Base-by-base conservation (phyloP, 2,113 vertebrate species). In the Octodon degus region DNA sequence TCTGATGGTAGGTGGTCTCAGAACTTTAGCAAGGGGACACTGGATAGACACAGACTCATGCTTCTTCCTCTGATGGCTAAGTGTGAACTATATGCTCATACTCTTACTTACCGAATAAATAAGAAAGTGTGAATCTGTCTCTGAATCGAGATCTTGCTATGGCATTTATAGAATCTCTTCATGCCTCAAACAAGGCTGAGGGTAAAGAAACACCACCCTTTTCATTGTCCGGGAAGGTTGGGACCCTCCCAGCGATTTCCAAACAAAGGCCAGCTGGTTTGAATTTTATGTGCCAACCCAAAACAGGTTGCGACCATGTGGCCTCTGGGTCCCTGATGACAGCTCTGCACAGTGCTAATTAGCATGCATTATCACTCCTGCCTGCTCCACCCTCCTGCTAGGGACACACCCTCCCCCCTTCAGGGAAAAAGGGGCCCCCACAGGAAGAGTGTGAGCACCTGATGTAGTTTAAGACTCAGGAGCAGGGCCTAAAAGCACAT, bases 251-350 rank as follows among this genome's bases (percentile, higher is more conserved):
- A 92, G 72, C 88, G 68, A 95, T 93, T 95, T 96, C 86, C 43
- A 95, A 95, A 97, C 97, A 97, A 97, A 96, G 53, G 25, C 86
- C 97, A 97, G 96, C 95, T 97, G 96, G 88, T 97, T 97, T 94
- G 91, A 97, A 98, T 98, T 98, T 96, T 63, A 74, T 95, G 89
- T 96, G 92, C 96, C 96, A 96, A 94, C 90, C 72, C 85, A 93
- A 96, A 93, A 93, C 97, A 97, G 96, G 96, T 97, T 92, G 93
- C 77, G 60, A 82, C 95, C 93, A 97, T 97, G 97, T 96, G 97
- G 95, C 81, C 97, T 97, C 86, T 87, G 97, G 96, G 65, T 93
- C 95, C 90, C 79, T 96, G 96, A 92, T 84, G 93, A 97, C 93
- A 96, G 90, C 50, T 96, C 74, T 93, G 72, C 68, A 93, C 55